phyloP scores from a whole-genome alignment of 2,888 invertebrate genomes.

The Cistogaster globosa region DNA sequence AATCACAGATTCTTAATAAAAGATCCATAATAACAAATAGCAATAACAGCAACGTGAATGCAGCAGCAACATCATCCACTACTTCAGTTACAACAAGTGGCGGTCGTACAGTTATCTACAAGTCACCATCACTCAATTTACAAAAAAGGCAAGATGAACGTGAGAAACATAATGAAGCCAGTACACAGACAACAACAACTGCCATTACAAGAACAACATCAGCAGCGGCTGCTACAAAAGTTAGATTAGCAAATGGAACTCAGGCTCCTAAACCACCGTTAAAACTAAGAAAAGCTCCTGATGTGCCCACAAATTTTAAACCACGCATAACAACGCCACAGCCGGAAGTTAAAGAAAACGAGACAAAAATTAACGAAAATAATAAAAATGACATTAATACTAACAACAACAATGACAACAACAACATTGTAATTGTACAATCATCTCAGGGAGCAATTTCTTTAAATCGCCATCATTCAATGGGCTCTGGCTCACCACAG shows the following conservation, averaged over 20 bases:
- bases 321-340: slow-evolving; percentile 71
- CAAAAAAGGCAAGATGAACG: slow-evolving; percentile 80
- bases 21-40: slow-evolving; percentile 38
- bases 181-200: slow-evolving; percentile 62
- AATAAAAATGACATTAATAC: slow-evolving; percentile 10
- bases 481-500: slow-evolving; percentile 73
- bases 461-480: slow-evolving; percentile 77
- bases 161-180: slow-evolving; percentile 71
- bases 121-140: slow-evolving; percentile 81
- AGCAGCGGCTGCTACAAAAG: slow-evolving; percentile 43
- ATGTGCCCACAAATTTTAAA: slow-evolving; percentile 78
- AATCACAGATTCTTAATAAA: slow-evolving; percentile 63
- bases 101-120: slow-evolving; percentile 83
- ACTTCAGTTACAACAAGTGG: slow-evolving; percentile 72
- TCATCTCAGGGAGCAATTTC: slow-evolving; percentile 72
- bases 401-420: slow-evolving; percentile 30
- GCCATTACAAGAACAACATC: slow-evolving; percentile 60
- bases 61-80: slow-evolving; percentile 68
- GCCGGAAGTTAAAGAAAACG: slow-evolving; percentile 71
- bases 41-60: slow-evolving; percentile 27
- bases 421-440: slow-evolving; percentile 74
- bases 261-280: slow-evolving; percentile 76
- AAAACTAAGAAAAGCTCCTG: slow-evolving; percentile 79
- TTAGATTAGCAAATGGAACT: slow-evolving; percentile 61
- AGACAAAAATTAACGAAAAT: slow-evolving; percentile 47